Base-by-base conservation (phyloP, 2,797 vertebrate species). In the Phataginus tetradactyla region DNA sequence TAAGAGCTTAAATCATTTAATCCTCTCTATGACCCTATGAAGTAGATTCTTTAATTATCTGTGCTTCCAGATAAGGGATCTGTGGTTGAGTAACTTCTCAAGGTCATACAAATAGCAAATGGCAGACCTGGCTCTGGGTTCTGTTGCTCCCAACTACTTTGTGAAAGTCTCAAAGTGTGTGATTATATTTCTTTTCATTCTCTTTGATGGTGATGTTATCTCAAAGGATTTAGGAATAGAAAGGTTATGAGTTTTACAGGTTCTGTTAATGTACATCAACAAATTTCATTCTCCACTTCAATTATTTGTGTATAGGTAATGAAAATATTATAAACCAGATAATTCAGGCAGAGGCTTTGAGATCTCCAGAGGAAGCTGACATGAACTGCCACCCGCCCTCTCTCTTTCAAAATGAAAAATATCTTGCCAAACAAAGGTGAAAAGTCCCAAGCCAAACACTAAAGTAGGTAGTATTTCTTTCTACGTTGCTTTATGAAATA, bases 351-450 rank as follows among this genome's bases (percentile, higher is more conserved):
- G 92, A 90, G 72, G 49, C 39, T 72, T 37, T 86, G 85, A 90
- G 81, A 80, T 92, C 63, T 74, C 85, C 63, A 42, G 37, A 95
- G 39, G 20, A 94, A 91, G 20, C 14, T 89, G 72, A 72, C 61
- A 64, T n/a, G 17, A 94, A 84, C 23, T 53, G 69, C 71, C 92
- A 95, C 77, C 27, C 39, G 55, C 71, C 92, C 55, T 90, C 39
- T 85, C 59, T 49, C 80, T 96, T 91, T 79, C 59, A 93, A 90
- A 96, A 88, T 68, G 59, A 95, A 96, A 96, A 92, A 91, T 79
- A 75, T 17, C 51, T 96, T 94, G 53, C 81, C 91, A 91, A 85
- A 94, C 63, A 85, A 96, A 97, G 91, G 92, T 97, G 95, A 97
- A 92, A 78, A 96, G 86, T 94, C 77, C 88, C 49, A 95, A 97